Base-by-base conservation (phyloP, 2,113 vertebrate species). In the Pedionomus torquatus region DNA sequence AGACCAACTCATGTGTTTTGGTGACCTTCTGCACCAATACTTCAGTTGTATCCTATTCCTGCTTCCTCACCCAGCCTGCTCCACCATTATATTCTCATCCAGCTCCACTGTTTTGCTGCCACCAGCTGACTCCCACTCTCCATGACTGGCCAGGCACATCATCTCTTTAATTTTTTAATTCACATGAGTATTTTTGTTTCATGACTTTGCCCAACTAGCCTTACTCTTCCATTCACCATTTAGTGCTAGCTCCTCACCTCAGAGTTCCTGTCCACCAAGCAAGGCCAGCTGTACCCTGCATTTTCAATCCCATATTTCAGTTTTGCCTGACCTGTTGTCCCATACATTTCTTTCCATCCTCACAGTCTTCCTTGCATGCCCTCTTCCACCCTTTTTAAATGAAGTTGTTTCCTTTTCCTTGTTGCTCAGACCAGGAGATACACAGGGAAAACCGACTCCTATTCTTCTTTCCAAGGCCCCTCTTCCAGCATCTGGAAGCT, bases 401-500 rank as follows among this genome's bases (percentile, higher is more conserved):
- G 31, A 74, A 61, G 46, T 39, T 75, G 23, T 89, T 89, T 89
- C 35, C 18, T 92, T 86, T 91, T 82, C 61, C 60, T 5, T 37
- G 9, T 64, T 4, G 5, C 55, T 2, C 7, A 87, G 65, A 65
- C 39, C 43, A 48, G 66, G 65, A 94, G 52, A 76, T 48, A 89
- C 24, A 15, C 65, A 60, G 57, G 84, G 52, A 85, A 89, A 96
- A 68, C 35, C 1, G 0, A 75, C 35, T 91, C 65, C 33, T 0
- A 0, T 61, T 70, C 17, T 70, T 85, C 44, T 55, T 33, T 85
- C 65, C 1, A 5, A 84, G 61, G 61, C n/a, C 61, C 21, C 51
- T 94, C 48, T 82, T 71, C 44, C 43, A 94, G 75, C 91, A 93
- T 81, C 74, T 95, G 84, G 74, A 76, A 92, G 77, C 91, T 87